A percentile compares a stretch with the other conserved stretches of the same genome.
Conservation (phyloP, 2,888 invertebrate genomes). For the Acronicta psi region DNA sequence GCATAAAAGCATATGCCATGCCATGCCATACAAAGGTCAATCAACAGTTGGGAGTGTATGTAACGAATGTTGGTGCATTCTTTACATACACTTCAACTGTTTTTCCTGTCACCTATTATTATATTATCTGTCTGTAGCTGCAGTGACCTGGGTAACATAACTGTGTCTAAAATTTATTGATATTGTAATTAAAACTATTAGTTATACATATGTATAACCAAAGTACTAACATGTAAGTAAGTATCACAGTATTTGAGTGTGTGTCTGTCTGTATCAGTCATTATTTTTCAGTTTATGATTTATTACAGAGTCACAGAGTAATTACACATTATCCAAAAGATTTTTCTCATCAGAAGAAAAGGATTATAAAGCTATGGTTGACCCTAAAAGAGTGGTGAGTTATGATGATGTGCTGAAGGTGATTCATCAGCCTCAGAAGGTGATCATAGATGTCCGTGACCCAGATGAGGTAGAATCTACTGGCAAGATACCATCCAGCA, state of each 20-base stretch:
- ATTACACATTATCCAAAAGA: constrained; percentile 27
- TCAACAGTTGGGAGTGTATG: no score
- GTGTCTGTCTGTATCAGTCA: background rate
- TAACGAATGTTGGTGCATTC: no score
- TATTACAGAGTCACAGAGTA: constrained; percentile 26
- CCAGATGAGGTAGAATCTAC: constrained; percentile 91
- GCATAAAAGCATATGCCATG: no score
- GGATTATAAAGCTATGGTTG: constrained; percentile 69
- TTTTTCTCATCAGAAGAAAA: constrained; percentile 42
- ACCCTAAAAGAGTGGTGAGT: constrained; percentile 75
- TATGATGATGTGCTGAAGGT: constrained; percentile 82
- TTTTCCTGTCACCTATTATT: no score
- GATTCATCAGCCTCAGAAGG: constrained; percentile 79
- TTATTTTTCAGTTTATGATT: constrained; percentile 5
- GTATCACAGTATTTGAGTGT: background rate
- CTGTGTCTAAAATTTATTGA: no score
- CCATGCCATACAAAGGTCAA: no score
- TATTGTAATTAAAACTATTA: no score
- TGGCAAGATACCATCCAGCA: constrained; percentile 92
- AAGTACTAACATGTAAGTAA: no score
- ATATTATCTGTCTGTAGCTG: no score
- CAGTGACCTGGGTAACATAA: no score
- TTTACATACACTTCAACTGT: no score
- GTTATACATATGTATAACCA: no score
- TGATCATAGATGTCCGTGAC: constrained; percentile 94